Percentiles rank a stretch among this genome's conserved stretches.
phyloP scores from a whole-genome alignment of 2,113 vertebrate genomes.

The Alexandromys fortis region DNA sequence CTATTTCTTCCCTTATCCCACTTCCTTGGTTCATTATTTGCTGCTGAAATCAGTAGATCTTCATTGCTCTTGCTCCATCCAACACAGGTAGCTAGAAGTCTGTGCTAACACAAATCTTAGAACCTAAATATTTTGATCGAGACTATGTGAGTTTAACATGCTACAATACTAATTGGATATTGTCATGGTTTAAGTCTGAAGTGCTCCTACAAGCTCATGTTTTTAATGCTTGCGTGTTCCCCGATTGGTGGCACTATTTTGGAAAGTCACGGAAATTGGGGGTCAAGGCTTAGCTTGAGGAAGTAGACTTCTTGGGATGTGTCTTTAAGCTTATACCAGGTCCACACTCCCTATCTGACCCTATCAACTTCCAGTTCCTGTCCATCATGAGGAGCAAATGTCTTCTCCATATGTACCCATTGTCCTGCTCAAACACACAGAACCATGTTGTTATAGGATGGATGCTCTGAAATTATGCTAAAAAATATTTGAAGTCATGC shows the following conservation, averaged over 20 bases:
- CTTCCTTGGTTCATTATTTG: not conserved
- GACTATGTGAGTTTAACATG: constrained; percentile 36
- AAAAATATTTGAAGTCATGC: not conserved
- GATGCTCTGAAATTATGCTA: not conserved
- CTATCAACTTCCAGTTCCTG: not conserved
- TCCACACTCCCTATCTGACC: no score
- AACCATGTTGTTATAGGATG: not conserved
- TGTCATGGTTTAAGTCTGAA: not conserved
- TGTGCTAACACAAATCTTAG: constrained; percentile 30
- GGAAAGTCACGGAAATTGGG: not conserved
- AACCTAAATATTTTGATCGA: not conserved
- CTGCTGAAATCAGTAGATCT: constrained; percentile 45
- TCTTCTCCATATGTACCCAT: not conserved
- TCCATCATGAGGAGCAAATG: not conserved
- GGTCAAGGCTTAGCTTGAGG: not conserved
- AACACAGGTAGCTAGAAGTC: not conserved
- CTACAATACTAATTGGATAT: not conserved
- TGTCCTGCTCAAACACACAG: not conserved
- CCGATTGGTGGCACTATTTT: not conserved
- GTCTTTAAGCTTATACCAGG: not conserved
- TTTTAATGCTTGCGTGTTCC: not conserved
- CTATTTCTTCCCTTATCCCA: not conserved
- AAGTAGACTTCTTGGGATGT: not conserved
- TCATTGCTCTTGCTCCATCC: not conserved
- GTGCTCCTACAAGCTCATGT: not conserved